Conservation (phyloP, 2,888 invertebrate genomes). For the Caenorhabditis becei region DNA sequence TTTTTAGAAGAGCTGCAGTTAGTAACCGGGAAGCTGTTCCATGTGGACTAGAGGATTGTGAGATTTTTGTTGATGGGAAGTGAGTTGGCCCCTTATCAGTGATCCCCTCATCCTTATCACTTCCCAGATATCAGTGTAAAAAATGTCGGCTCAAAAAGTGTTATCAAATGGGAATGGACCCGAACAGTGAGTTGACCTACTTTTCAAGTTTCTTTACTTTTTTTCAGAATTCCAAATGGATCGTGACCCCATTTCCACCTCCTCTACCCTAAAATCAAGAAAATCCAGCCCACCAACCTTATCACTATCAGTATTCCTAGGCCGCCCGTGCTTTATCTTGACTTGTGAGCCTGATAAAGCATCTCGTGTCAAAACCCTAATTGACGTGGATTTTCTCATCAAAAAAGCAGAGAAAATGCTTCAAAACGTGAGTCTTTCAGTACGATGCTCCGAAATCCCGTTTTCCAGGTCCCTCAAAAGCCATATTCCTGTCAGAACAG, state of each 20-base stretch:
- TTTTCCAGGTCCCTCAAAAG: constrained; percentile 1
- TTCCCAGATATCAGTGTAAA: constrained; percentile 33
- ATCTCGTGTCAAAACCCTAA: not conserved
- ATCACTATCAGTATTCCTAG: constrained; percentile 20
- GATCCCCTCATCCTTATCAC: not conserved
- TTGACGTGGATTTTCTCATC: constrained; percentile 27
- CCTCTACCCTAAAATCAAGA: not conserved
- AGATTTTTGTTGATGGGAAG: constrained; percentile 3
- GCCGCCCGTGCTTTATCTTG: constrained; percentile 33
- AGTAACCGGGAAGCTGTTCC: not conserved
- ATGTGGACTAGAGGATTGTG: constrained; percentile 15
- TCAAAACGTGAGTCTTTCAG: constrained; percentile 2
- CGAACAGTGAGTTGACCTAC: constrained; percentile 27
- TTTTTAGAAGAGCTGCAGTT: constrained; percentile 35
- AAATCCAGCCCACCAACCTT: not conserved
- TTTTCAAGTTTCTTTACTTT: not conserved
- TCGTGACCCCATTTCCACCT: constrained; percentile 28
- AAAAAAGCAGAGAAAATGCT: constrained; percentile 21
- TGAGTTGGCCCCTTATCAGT: not conserved
- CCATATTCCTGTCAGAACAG: constrained; percentile 21
- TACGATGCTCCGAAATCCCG: too few species aligned
- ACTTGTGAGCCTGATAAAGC: constrained; percentile 29
- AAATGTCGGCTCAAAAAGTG: constrained; percentile 33
- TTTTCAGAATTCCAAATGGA: constrained; percentile 35
- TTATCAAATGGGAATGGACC: constrained; percentile 36